Conservation (phyloP, 2,797 vertebrate genomes). For the Gallinago solitaria region DNA sequence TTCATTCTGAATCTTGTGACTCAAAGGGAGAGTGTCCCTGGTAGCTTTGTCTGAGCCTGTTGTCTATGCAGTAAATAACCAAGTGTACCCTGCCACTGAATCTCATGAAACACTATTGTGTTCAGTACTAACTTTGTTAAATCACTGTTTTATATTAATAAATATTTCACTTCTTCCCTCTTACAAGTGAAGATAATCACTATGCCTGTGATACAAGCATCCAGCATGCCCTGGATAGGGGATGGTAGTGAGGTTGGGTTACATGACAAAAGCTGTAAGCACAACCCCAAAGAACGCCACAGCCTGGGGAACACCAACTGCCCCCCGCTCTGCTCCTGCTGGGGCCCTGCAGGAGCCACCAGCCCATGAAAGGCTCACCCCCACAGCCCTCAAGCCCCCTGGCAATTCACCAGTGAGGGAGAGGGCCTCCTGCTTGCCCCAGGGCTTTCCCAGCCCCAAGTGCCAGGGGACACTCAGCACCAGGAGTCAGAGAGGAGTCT, state of each 20-base stretch:
- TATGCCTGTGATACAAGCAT: no score
- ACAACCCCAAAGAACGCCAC: background rate
- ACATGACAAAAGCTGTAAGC: background rate
- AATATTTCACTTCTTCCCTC: no score
- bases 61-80: no score
- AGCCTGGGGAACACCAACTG: background rate
- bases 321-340: background rate
- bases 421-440: rapidly evolving
- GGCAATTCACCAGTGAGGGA: background rate
- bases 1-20: no score
- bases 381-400: rapidly evolving
- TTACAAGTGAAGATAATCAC: no score
- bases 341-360: background rate
- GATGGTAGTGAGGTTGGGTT: background rate
- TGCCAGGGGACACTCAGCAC: background rate
- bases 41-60: no score
- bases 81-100: no score
- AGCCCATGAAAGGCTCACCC: background rate
- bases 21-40: no score
- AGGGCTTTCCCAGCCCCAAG: background rate
- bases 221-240: background rate
- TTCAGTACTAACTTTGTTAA: no score
- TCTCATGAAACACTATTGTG: no score
- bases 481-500: background rate
- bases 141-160: no score